These are phyloP conservation scores for Drosophila birchii DNA, from an alignment of 2,888 invertebrate species.

Conservation along the genomic window DNA sequence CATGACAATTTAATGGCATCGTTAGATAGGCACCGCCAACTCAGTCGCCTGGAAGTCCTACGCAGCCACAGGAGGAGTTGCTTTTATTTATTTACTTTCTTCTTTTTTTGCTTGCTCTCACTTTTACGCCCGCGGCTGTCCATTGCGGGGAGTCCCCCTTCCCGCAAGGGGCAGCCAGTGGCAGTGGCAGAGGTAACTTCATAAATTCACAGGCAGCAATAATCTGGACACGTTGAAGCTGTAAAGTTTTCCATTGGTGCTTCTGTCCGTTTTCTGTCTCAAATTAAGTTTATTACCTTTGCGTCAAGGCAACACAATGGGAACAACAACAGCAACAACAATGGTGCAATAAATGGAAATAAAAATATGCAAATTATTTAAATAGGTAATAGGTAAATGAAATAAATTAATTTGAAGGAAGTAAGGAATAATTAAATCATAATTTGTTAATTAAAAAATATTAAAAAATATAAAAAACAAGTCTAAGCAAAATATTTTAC, in stretches of 20 bases:
- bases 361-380: neutral
- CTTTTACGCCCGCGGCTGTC: slow-evolving; percentile 1
- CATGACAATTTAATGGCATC: slow-evolving; percentile 75
- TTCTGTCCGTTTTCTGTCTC: slow-evolving; percentile 11
- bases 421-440: neutral
- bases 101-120: too few species aligned
- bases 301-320: slow-evolving; percentile 1
- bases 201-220: slow-evolving; percentile 7
- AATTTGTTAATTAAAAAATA: neutral
- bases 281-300: slow-evolving; percentile 11
- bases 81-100: neutral
- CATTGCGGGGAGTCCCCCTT: neutral
- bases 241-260: slow-evolving; percentile 2
- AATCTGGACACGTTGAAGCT: slow-evolving; percentile 18
- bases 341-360: neutral
- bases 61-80: slow-evolving; percentile 44
- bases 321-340: neutral
- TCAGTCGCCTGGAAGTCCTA: slow-evolving; percentile 44
- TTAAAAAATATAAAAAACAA: too few species aligned
- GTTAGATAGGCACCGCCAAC: slow-evolving; percentile 43
- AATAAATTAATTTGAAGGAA: neutral
- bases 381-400: neutral
- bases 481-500: too few species aligned
- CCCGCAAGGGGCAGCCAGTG: neutral
- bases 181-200: neutral